Conservation (phyloP, 2,797 vertebrate genomes). For the Xenops minutus region DNA sequence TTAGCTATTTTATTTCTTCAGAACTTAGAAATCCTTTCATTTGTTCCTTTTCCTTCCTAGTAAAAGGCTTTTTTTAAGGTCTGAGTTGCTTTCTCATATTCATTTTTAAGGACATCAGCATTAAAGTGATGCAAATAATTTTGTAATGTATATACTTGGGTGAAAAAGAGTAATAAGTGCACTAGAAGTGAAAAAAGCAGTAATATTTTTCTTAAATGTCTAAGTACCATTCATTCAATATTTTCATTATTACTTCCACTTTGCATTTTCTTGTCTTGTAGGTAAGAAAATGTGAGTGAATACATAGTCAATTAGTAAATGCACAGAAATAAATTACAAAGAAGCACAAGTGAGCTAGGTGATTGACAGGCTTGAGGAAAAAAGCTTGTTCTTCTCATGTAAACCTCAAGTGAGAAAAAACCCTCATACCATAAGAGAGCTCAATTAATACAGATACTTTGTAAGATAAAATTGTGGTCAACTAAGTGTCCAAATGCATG, state of each 20-base stretch:
- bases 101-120: constrained; percentile 38
- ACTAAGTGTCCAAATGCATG: neutral
- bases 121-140: constrained; percentile 11
- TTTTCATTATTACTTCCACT: neutral
- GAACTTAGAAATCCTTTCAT: neutral
- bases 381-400: neutral
- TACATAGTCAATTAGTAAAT: constrained; percentile 12
- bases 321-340: neutral
- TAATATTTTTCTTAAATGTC: neutral
- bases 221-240: neutral
- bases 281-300: constrained; percentile 10
- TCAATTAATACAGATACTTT: neutral
- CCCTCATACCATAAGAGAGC: neutral
- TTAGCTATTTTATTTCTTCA: neutral
- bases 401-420: neutral
- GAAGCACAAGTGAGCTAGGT: neutral
- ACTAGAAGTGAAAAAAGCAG: neutral
- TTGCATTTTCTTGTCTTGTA: neutral
- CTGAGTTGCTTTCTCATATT: constrained; percentile 20
- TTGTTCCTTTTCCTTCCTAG: neutral
- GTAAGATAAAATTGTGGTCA: neutral
- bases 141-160: neutral
- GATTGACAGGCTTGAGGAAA: neutral
- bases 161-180: neutral
- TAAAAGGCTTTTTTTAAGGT: neutral